Base-by-base conservation (phyloP, 2,888 invertebrate species). In the Sericinus montela region DNA sequence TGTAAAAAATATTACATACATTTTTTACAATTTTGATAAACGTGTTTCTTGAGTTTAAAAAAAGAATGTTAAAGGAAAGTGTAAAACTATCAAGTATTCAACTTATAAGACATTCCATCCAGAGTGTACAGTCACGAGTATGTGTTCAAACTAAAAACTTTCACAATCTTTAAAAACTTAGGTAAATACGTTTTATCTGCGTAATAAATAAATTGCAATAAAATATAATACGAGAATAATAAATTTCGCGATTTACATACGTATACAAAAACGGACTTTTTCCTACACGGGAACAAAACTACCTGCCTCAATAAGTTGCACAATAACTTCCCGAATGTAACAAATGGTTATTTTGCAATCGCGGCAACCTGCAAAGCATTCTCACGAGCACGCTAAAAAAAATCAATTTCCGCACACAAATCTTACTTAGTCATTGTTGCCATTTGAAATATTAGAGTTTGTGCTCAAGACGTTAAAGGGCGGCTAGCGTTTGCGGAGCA, bases 371-470 rank as follows among this genome's bases (percentile, higher is more conserved):
- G 84, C 85, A 81, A 80, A 79, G 76, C 75, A 77, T 84, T 86
- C 85, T 80, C 85, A 83, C 82, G 82, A 65, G 65, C 54, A 53
- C 52, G 62, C 67, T 75, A 69, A 82, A 87, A 87, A 25, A 87
- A 86, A 85, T 80, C 86, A 82, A 87, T 87, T 86, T 88, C 88
- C 87, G 88, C 86, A 87, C 83, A 87, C 86, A 86, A 87, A 85
- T 86, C 79, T 80, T 74, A 69, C 78, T 57, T 58, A 62, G 83
- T 86, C 86, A 87, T 88, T 88, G 88, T 87, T 77, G 80, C 66
- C 62, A 66, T 75, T 78, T 83, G 80, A 86, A 79, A 80, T 86
- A 86, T 84, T 78, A 74, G 58, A 72, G 69, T 69, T 72, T 69
- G 71, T 68, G 67, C 67, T 65, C 58, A 62, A 68, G 57, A 63